Evolutionary conservation across 2,888 invertebrate genomes (phyloP).

Genomic region (Tachina grossa): DNA sequence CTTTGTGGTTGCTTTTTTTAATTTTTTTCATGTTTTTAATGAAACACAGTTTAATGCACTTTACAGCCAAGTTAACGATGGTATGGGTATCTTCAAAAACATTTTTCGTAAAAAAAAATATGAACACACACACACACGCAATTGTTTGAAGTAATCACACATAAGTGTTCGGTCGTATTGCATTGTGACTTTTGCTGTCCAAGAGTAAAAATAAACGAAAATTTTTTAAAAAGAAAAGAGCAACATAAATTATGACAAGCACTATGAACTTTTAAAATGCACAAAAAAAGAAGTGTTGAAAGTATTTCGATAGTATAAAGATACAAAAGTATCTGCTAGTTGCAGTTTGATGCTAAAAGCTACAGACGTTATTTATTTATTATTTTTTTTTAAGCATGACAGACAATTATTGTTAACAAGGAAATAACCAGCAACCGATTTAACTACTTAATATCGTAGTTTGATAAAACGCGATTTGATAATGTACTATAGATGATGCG

Average conservation of each 20-base stretch:
- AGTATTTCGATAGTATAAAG: neutral
- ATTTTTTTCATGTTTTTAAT: conserved; percentile 32
- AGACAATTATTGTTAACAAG: conserved; percentile 54
- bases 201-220: conserved; percentile 20
- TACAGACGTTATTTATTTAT: neutral
- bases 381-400: neutral
- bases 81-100: conserved; percentile 46
- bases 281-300: conserved; percentile 12
- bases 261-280: conserved; percentile 52
- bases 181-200: conserved; percentile 8
- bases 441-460: conserved; percentile 7
- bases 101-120: conserved; percentile 43
- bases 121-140: neutral
- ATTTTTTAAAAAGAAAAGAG: conserved; percentile 2
- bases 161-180: neutral
- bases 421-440: conserved; percentile 21
- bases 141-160: conserved; percentile 36
- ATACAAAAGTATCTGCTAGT: neutral
- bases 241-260: conserved; percentile 8
- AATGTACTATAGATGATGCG: neutral
- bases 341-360: neutral
- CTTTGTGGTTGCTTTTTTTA: conserved; percentile 33
- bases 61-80: conserved; percentile 61
- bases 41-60: conserved; percentile 58
- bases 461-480: neutral